A percentile compares a stretch with the other conserved stretches of the same genome.
Conservation (phyloP, 2,113 vertebrate species). For the Brachypteracias leptosomus region DNA sequence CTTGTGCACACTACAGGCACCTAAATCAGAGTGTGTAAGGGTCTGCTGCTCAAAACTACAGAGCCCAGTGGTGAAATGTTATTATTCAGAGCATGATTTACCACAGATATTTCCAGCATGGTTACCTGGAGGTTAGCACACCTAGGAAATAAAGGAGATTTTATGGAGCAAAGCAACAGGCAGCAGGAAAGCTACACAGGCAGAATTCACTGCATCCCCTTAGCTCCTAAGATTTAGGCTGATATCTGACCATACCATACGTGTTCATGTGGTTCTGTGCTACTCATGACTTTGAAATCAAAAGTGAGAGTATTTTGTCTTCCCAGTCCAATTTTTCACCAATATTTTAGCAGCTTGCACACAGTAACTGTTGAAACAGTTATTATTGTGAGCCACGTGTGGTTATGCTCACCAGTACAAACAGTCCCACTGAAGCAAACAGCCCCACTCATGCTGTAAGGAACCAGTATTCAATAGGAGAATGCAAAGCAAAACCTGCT, state of each 20-base stretch:
- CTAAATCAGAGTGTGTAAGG: background rate
- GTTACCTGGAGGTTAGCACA: background rate
- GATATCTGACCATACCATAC: accelerated
- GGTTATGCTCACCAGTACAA: background rate
- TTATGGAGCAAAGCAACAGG: background rate
- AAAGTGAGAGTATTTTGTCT: background rate
- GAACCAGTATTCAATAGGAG: background rate
- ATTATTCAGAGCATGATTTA: background rate
- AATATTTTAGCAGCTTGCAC: background rate
- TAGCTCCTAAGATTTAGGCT: background rate
- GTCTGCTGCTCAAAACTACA: background rate
- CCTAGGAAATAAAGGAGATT: background rate
- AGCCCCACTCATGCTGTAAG: background rate
- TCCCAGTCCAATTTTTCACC: background rate
- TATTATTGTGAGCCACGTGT: background rate
- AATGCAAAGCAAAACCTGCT: background rate
- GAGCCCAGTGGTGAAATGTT: background rate
- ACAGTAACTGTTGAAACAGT: background rate
- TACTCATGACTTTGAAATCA: background rate
- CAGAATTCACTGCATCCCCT: background rate
- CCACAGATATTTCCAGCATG: background rate
- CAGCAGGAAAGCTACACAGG: background rate
- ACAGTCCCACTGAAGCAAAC: background rate
- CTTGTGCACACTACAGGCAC: background rate
- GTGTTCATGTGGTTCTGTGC: background rate